Conservation (phyloP, 2,888 invertebrate genomes). For the Megastigmus dorsalis region DNA sequence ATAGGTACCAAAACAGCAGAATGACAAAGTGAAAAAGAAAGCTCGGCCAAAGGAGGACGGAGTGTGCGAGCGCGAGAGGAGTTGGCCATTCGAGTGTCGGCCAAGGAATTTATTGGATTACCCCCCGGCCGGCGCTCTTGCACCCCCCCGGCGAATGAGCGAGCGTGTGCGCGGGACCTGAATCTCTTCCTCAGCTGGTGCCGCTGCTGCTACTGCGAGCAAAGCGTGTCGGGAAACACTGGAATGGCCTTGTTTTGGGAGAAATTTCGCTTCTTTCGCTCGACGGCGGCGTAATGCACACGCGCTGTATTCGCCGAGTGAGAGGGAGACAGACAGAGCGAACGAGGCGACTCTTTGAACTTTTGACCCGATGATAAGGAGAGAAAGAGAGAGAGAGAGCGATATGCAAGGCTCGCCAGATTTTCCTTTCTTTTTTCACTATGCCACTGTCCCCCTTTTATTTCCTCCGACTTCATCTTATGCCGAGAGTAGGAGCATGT, state of each 20-base stretch:
- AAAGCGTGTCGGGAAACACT: not conserved
- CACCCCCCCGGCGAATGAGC: not conserved
- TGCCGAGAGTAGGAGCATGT: not conserved
- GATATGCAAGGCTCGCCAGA: not conserved
- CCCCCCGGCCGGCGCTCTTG: slow-evolving; percentile 10
- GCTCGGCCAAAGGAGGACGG: not conserved
- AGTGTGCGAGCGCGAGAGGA: not conserved
- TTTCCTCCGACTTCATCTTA: not conserved
- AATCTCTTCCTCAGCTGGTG: slow-evolving; percentile 3
- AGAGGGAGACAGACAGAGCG: no score
- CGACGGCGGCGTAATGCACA: slow-evolving; percentile 18
- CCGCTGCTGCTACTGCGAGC: no score
- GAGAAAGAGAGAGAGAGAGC: not conserved
- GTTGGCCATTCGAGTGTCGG: slow-evolving; percentile 29
- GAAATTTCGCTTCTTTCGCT: slow-evolving; percentile 1
- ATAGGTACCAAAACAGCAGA: not conserved
- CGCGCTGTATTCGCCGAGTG: not conserved
- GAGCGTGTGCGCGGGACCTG: not conserved
- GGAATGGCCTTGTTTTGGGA: slow-evolving; percentile 27
- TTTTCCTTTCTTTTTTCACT: not conserved
- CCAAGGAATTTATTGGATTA: slow-evolving; percentile 45
- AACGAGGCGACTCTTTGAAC: slow-evolving; percentile 39
- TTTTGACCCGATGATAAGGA: slow-evolving; percentile 33
- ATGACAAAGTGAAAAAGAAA: slow-evolving; percentile 37
- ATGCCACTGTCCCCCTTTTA: not conserved